These are phyloP conservation scores for Drosophila putrida DNA, from an alignment of 2,888 invertebrate genomes.

Conservation along the genomic window DNA sequence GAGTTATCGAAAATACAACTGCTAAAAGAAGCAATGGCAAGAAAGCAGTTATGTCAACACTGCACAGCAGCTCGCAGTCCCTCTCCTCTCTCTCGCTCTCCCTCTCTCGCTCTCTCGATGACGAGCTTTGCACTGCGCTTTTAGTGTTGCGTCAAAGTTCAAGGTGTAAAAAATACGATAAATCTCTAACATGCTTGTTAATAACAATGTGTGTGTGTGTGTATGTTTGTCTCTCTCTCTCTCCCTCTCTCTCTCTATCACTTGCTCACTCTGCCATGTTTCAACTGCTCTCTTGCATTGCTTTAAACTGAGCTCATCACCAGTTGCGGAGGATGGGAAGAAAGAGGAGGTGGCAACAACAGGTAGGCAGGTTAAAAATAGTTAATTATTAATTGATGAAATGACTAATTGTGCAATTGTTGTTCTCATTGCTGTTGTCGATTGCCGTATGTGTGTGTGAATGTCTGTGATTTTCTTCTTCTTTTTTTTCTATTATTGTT, in stretches of 20 bases:
- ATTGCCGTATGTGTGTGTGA: constrained; percentile 7
- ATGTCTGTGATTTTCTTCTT: constrained; percentile 42
- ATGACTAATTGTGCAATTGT: constrained; percentile 71
- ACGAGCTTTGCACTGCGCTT: constrained; percentile 53
- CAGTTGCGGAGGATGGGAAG: constrained; percentile 1
- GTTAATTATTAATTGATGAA: constrained; percentile 74
- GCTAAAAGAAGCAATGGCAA: neutral
- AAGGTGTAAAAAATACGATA: constrained; percentile 65
- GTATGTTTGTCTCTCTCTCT: constrained; percentile 13
- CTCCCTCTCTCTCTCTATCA: constrained; percentile 4
- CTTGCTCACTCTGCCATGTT: constrained; percentile 14
- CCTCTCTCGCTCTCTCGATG: neutral
- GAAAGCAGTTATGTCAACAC: constrained; percentile 3
- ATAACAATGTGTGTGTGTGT: constrained; percentile 16
- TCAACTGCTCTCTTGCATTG: constrained; percentile 20
- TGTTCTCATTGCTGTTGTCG: constrained; percentile 30
- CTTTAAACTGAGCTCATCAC: constrained; percentile 63
- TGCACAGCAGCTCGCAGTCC: neutral
- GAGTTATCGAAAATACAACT: too few relatives aligned
- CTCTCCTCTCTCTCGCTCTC: neutral
- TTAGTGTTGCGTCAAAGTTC: constrained; percentile 69
- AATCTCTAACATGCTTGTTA: constrained; percentile 54
- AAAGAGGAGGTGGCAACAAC: constrained; percentile 3
- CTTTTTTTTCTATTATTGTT: constrained; percentile 17
- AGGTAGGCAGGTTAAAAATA: constrained; percentile 61